Percentiles rank a stretch among this genome's conserved stretches.
These are phyloP conservation scores for Pantherophis guttatus DNA, from an alignment of 2,113 vertebrate genomes.

Conservation along the genomic window DNA sequence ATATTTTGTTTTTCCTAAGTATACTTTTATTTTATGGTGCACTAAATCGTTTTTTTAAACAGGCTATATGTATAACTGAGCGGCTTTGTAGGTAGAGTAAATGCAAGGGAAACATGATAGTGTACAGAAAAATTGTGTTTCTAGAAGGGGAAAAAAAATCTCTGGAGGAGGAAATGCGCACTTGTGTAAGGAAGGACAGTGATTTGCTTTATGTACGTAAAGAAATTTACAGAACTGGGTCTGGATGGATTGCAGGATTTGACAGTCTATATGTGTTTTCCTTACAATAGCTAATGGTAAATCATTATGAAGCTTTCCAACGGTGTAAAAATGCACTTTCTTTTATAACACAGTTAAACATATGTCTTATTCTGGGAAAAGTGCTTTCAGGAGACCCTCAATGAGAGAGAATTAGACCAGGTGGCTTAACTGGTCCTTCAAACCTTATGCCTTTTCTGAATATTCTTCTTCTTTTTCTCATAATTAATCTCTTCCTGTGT, in stretches of 20 bases:
- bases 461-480: background rate
- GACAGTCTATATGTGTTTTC: background rate
- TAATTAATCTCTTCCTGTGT: background rate
- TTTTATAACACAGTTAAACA: background rate
- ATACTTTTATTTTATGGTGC: conserved; percentile 26
- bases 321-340: background rate
- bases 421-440: background rate
- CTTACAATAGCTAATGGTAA: background rate
- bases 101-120: conserved; percentile 12
- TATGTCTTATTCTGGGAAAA: background rate
- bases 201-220: background rate
- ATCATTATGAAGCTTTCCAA: background rate
- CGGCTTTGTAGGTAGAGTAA: conserved; percentile 20
- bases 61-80: conserved; percentile 16
- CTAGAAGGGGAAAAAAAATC: background rate
- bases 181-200: background rate
- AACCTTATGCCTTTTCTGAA: background rate
- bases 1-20: background rate
- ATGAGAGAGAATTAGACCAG: background rate
- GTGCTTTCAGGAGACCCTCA: background rate
- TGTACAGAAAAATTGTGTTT: background rate
- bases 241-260: background rate
- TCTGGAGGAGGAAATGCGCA: background rate
- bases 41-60: conserved; percentile 28
- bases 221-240: background rate